phyloP scores from a whole-genome alignment of 1,140 invertebrate genomes.

The Drosophila sturtevanti region DNA sequence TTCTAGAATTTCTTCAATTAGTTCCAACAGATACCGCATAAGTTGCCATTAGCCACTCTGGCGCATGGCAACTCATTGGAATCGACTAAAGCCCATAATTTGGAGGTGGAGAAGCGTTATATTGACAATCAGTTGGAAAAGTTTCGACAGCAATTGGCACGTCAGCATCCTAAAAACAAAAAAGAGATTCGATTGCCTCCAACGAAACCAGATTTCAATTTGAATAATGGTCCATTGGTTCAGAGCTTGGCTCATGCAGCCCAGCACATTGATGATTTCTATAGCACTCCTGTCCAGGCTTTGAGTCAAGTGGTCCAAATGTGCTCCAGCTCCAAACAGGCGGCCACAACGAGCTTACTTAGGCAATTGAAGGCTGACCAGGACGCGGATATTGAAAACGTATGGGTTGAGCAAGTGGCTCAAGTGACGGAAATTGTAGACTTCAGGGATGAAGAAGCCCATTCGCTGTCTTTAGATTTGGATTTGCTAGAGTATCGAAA shows the following conservation, averaged over 20 bases:
- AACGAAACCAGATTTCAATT: constrained; percentile 61
- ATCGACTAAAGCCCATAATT: constrained; percentile 62
- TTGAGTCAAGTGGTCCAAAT: constrained; percentile 41
- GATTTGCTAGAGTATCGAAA: constrained; percentile 62
- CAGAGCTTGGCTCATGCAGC: constrained; percentile 63
- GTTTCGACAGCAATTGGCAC: constrained; percentile 74
- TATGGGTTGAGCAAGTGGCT: constrained; percentile 35
- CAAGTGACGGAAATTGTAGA: not conserved
- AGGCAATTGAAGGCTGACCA: constrained; percentile 39
- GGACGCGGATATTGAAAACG: constrained; percentile 54
- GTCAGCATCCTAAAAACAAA: constrained; percentile 46
- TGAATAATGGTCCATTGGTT: constrained; percentile 58
- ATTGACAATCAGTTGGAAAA: constrained; percentile 73
- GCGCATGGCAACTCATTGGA: constrained; percentile 55
- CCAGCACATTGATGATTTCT: constrained; percentile 72
- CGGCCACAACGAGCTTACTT: constrained; percentile 45
- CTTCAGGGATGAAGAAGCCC: not conserved
- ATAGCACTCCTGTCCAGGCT: constrained; percentile 65
- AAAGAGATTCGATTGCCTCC: constrained; percentile 43
- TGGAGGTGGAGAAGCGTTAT: constrained; percentile 73
- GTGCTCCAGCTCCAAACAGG: constrained; percentile 35
- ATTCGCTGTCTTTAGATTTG: constrained; percentile 15
- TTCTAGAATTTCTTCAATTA: constrained; percentile 14
- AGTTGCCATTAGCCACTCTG: constrained; percentile 64
- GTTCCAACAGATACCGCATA: constrained; percentile 67